A percentile compares a stretch with the other conserved stretches of the same genome.
Conservation (phyloP, 2,113 vertebrate species). For the Polyodon spathula region DNA sequence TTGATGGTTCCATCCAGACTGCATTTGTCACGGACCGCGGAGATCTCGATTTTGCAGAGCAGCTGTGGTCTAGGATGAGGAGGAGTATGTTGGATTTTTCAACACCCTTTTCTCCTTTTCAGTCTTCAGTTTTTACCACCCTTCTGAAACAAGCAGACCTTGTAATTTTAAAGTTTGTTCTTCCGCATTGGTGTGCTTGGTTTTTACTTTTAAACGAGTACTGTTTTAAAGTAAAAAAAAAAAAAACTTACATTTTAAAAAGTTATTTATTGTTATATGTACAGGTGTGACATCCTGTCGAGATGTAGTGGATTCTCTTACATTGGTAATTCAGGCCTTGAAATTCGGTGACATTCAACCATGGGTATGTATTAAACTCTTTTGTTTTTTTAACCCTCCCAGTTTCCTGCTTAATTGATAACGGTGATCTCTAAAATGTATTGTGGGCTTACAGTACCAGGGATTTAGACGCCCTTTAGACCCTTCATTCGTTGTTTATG, state of each 20-base stretch:
- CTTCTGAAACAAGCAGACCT: no score
- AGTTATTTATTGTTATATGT: conserved; percentile 3
- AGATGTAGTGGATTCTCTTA: conserved; percentile 73
- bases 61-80: conserved; percentile 84
- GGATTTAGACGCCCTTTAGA: no score
- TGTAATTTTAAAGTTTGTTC: not conserved
- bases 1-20: conserved; percentile 58
- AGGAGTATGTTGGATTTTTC: conserved; percentile 58
- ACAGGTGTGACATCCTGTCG: conserved; percentile 79
- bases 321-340: conserved; percentile 69
- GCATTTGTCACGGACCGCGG: conserved; percentile 60
- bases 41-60: conserved; percentile 86
- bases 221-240: no score
- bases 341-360: conserved; percentile 73
- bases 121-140: no score
- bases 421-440: no score
- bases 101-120: no score
- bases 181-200: not conserved
- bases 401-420: not conserved
- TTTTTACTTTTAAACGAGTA: not conserved
- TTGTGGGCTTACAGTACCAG: no score
- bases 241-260: no score
- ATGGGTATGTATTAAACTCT: conserved; percentile 62
- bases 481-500: no score
- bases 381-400: not conserved